Conservation (phyloP, 2,797 vertebrate species). For the Thalassophryne amazonica region DNA sequence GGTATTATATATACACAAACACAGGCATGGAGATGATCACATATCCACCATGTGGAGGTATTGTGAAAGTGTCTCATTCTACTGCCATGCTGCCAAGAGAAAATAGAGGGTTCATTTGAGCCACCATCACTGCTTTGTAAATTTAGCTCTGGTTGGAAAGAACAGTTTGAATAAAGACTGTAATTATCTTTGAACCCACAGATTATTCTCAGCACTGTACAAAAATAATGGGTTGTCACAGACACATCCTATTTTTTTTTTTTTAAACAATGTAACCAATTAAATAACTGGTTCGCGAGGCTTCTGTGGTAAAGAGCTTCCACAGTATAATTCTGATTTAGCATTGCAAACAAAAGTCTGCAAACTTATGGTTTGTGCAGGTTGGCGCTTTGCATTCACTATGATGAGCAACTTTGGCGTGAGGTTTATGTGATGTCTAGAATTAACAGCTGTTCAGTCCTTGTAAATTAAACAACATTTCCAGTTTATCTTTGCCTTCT, state of each 20-base stretch:
- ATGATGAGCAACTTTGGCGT: conserved; percentile 14
- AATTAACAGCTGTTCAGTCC: conserved; percentile 11
- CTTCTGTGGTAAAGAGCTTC: background rate
- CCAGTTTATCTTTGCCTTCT: conserved; percentile 43
- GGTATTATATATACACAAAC: no score
- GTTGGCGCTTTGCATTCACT: background rate
- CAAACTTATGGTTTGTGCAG: background rate
- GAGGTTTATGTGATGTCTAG: background rate
- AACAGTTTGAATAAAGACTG: conserved; percentile 47
- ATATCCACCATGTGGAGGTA: no score
- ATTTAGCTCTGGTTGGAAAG: conserved; percentile 45
- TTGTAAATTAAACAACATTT: conserved; percentile 42
- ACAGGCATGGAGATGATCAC: no score
- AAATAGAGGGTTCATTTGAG: conserved; percentile 9
- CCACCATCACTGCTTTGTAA: conserved; percentile 31
- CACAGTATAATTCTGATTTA: background rate
- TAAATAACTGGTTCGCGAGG: background rate
- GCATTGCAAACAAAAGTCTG: background rate
- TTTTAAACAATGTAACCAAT: conserved; percentile 29
- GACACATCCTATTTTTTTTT: conserved; percentile 34
- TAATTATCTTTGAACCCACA: conserved; percentile 57
- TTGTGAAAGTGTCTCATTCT: background rate
- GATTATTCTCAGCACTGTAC: conserved; percentile 44
- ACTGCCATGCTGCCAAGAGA: background rate
- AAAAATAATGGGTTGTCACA: conserved; percentile 51